Conservation (phyloP, 2,888 invertebrate species). For the Rotaria macrura region DNA sequence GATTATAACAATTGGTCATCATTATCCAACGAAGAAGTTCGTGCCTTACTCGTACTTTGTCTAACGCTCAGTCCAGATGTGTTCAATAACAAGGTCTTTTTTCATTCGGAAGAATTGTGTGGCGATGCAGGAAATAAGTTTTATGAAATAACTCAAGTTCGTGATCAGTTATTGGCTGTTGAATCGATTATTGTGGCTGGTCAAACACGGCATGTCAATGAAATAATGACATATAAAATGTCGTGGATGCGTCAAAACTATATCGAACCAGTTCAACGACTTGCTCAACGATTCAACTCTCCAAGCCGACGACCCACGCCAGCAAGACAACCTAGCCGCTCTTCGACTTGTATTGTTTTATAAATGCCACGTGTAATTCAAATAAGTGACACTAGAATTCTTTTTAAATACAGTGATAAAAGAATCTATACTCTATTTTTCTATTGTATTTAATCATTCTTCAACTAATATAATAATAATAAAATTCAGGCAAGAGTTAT, state of each 20-base stretch:
- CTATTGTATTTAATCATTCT: no score
- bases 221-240: background rate
- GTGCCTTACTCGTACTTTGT: background rate
- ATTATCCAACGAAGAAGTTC: background rate
- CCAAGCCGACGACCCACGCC: no score
- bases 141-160: background rate
- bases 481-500: no score
- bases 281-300: no score
- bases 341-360: no score
- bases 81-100: background rate
- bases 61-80: background rate
- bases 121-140: background rate
- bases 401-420: no score
- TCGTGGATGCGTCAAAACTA: background rate
- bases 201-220: background rate
- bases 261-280: background rate
- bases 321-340: no score
- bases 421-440: no score
- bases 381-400: no score
- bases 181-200: background rate
- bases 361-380: no score
- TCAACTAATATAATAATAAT: no score
- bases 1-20: background rate
- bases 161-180: background rate
- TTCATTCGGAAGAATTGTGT: background rate